Conservation (phyloP, 2,797 vertebrate genomes). For the Serranus cabrilla region DNA sequence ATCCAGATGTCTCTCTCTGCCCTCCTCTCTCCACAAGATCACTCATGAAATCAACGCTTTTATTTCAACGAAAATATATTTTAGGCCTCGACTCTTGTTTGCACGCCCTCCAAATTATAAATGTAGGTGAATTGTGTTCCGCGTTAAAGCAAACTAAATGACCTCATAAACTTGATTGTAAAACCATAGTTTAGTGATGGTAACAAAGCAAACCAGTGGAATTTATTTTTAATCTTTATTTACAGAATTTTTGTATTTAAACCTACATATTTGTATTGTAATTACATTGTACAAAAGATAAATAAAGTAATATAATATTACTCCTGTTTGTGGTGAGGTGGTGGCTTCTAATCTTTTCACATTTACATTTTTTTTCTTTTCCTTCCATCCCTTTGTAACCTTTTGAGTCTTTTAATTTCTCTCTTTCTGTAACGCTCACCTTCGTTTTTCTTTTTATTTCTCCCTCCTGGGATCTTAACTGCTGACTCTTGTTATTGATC, state of each 20-base stretch:
- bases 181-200: slow-evolving; percentile 88
- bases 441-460: background rate
- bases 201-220: slow-evolving; percentile 87
- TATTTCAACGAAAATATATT: slow-evolving; percentile 47
- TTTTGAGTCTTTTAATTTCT: background rate
- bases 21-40: slow-evolving; percentile 40
- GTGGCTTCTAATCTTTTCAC: slow-evolving; percentile 22
- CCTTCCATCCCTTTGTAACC: background rate
- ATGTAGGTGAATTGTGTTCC: slow-evolving; percentile 81
- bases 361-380: background rate
- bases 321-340: slow-evolving; percentile 45
- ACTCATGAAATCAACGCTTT: slow-evolving; percentile 63
- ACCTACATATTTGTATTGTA: slow-evolving; percentile 93
- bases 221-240: slow-evolving; percentile 93
- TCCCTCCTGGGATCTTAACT: background rate
- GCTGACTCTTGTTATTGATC: slow-evolving; percentile 8
- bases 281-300: slow-evolving; percentile 93
- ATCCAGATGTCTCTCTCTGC: slow-evolving; percentile 7
- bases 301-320: slow-evolving; percentile 92
- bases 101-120: slow-evolving; percentile 75
- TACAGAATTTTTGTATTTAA: slow-evolving; percentile 92
- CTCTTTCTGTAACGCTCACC: background rate
- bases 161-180: slow-evolving; percentile 92
- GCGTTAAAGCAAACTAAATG: slow-evolving; percentile 87
- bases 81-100: slow-evolving; percentile 66